phyloP scores from a whole-genome alignment of 2,113 vertebrate species.

The Elephantulus edwardii region DNA sequence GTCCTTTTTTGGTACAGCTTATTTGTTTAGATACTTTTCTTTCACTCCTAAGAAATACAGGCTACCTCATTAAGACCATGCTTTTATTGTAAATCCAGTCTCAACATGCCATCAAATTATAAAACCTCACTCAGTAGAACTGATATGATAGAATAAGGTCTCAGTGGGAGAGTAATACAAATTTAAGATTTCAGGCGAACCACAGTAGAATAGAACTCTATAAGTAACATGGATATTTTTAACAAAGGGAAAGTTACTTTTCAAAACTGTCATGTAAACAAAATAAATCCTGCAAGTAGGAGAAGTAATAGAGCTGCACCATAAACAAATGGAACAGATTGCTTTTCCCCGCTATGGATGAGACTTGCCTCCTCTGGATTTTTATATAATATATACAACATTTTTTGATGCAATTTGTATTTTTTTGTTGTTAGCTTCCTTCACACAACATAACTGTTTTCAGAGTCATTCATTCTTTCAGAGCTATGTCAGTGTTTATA shows the following conservation, averaged over 20 bases:
- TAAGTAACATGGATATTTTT: background rate
- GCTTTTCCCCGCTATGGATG: background rate
- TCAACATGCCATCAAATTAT: background rate
- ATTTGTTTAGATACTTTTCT: background rate
- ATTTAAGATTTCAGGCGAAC: background rate
- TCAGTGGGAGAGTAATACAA: background rate
- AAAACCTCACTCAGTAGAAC: background rate
- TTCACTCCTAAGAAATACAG: background rate
- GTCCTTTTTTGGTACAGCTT: background rate
- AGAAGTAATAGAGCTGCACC: too few species aligned
- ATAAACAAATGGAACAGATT: background rate
- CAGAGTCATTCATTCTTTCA: background rate
- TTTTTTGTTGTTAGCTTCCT: background rate
- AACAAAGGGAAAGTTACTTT: background rate
- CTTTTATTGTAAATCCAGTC: background rate
- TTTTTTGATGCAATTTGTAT: background rate
- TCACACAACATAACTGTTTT: background rate
- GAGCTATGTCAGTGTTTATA: background rate
- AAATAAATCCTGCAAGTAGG: background rate
- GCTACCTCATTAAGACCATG: background rate
- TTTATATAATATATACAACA: background rate
- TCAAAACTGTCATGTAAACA: background rate
- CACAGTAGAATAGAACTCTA: background rate
- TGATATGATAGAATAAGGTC: background rate
- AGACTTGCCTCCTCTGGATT: background rate